A percentile compares a stretch with the other conserved stretches of the same genome.
These are phyloP conservation scores for Sapayoa aenigma DNA, from an alignment of 2,113 vertebrate genomes.

Conservation along the genomic window DNA sequence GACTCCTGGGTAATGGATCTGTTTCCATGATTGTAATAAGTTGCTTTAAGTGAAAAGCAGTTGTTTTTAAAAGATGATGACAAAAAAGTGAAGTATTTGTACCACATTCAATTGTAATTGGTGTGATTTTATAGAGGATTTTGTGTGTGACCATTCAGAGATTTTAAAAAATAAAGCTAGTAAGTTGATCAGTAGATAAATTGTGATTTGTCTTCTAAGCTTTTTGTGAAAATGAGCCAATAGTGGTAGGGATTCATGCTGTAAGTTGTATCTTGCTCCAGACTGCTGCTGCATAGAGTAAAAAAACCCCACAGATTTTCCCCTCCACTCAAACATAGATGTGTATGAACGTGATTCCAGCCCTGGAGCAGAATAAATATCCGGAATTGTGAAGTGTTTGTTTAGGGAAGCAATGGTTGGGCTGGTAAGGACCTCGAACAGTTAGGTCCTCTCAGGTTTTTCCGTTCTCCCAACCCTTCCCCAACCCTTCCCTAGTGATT, in stretches of 20 bases:
- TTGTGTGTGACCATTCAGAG: neutral
- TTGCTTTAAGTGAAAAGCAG: neutral
- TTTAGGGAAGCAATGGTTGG: accelerated
- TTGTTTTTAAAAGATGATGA: neutral
- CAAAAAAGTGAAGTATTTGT: neutral
- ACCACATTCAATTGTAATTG: accelerated
- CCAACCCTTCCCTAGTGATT: neutral
- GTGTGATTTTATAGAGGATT: neutral
- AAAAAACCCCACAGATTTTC: neutral
- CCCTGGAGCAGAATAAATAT: neutral
- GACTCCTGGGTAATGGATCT: neutral
- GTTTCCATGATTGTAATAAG: neutral
- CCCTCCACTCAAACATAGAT: neutral
- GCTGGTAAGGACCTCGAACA: neutral
- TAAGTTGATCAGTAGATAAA: neutral
- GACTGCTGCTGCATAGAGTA: accelerated
- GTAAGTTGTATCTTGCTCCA: neutral
- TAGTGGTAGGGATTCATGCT: neutral
- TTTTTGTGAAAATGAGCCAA: neutral
- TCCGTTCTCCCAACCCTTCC: neutral
- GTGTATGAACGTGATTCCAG: neutral
- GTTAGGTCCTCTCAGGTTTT: neutral
- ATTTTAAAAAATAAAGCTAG: neutral
- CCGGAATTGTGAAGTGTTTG: neutral
- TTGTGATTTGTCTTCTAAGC: neutral